phyloP scores from a whole-genome alignment of 2,797 vertebrate species.

The Oceanodroma leucorhoa region DNA sequence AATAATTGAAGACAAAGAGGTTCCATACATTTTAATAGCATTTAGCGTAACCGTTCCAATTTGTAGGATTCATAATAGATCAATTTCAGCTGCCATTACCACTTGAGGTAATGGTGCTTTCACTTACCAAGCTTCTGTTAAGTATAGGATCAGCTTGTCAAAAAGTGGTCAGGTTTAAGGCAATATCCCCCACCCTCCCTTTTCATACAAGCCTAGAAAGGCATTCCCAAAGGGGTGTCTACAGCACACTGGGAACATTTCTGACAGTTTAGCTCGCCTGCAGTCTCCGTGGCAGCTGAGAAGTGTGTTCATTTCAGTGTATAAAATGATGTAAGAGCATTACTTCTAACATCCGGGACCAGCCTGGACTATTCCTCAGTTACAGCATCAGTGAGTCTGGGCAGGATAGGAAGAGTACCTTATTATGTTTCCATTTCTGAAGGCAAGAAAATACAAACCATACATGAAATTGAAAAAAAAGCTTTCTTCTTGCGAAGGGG shows the following conservation, averaged over 20 bases:
- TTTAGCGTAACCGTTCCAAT: slow-evolving; percentile 26
- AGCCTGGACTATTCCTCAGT: not conserved
- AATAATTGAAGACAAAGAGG: slow-evolving; percentile 65
- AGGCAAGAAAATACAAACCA: not conserved
- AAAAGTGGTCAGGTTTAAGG: not conserved
- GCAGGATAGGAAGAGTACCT: not conserved
- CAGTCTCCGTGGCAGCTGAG: not conserved
- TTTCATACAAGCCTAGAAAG: not conserved
- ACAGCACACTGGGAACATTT: not conserved
- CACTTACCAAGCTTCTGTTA: slow-evolving; percentile 33
- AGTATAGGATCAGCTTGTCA: slow-evolving; percentile 2
- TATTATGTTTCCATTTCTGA: not conserved
- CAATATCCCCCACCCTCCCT: not conserved
- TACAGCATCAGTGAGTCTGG: not conserved
- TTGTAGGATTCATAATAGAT: slow-evolving; percentile 36
- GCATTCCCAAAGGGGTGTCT: not conserved
- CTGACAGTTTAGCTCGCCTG: not conserved
- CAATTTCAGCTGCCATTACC: slow-evolving; percentile 12
- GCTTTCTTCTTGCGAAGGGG: not conserved
- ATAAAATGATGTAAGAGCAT: not conserved
- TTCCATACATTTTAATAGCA: slow-evolving; percentile 40
- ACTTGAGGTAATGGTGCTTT: slow-evolving; percentile 8
- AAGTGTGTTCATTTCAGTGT: not conserved
- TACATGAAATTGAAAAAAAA: not conserved
- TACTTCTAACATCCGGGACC: not conserved